phyloP scores from a whole-genome alignment of 53 echinoderm and acorn worm genomes.

The Echinarachnius parma region DNA sequence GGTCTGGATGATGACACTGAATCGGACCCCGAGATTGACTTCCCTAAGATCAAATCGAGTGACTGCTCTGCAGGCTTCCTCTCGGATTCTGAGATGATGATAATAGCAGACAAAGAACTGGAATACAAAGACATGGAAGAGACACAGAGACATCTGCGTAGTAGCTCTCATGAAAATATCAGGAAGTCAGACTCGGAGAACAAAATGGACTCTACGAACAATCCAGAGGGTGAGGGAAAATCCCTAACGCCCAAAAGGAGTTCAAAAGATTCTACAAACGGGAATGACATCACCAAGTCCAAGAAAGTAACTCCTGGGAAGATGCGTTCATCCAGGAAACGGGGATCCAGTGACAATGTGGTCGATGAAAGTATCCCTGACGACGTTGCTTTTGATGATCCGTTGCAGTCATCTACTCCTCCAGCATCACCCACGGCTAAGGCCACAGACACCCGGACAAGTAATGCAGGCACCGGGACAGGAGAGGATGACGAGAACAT shows the following conservation, averaged over 20 bases:
- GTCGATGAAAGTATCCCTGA: background rate
- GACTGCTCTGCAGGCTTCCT: slow-evolving; percentile 4
- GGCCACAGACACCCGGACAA: too few species aligned
- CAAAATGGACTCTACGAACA: background rate
- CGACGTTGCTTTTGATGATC: background rate
- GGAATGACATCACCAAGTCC: background rate
- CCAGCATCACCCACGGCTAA: background rate
- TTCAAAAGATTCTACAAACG: too few species aligned
- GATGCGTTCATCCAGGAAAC: background rate
- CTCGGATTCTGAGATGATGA: slow-evolving; percentile 18
- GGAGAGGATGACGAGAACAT: slow-evolving; percentile 18
- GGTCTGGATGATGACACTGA: slow-evolving; percentile 24
- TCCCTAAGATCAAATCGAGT: slow-evolving; percentile 35
- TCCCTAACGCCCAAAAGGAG: too few species aligned
- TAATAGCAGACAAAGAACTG: slow-evolving; percentile 5
- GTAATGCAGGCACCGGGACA: too few species aligned
- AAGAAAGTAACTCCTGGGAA: background rate
- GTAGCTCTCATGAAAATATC: background rate
- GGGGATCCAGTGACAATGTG: background rate
- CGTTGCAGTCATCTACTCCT: background rate
- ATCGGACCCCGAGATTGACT: slow-evolving; percentile 33
- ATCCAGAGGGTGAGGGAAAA: background rate
- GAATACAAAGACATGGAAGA: background rate
- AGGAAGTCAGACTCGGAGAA: background rate
- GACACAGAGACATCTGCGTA: background rate